These are phyloP conservation scores for Platerodrilus igneus DNA, from an alignment of 2,888 invertebrate species.

Conservation along the genomic window DNA sequence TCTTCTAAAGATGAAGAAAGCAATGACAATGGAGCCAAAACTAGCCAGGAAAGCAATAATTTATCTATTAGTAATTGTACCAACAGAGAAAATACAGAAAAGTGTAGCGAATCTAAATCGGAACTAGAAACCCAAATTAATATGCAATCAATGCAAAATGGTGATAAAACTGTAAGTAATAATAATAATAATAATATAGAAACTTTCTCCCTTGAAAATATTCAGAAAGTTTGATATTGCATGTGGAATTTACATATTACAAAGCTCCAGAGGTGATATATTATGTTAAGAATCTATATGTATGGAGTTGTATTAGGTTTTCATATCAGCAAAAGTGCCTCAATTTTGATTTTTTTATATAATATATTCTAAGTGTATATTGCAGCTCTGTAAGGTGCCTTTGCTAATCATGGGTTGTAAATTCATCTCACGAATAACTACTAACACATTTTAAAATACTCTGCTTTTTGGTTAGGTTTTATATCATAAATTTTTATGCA, in stretches of 20 bases:
- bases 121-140: conserved; percentile 11
- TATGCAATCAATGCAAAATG: conserved; percentile 7
- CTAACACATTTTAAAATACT: too few species aligned
- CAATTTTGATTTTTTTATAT: conserved; percentile 19
- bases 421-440: too few species aligned
- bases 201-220: too few species aligned
- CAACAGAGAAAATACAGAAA: neutral
- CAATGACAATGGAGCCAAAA: conserved; percentile 4
- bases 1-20: neutral
- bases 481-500: too few species aligned
- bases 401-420: conserved; percentile 25
- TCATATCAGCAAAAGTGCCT: conserved; percentile 27
- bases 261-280: too few species aligned
- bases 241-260: too few species aligned
- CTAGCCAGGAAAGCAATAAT: too few species aligned
- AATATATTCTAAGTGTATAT: conserved; percentile 17
- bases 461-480: too few species aligned
- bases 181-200: conserved; percentile 25
- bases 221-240: too few species aligned
- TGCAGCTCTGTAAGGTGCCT: conserved; percentile 31
- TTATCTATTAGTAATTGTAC: conserved; percentile 5
- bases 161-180: conserved; percentile 20
- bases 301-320: conserved; percentile 18
- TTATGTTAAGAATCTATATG: conserved; percentile 16
- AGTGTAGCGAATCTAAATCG: conserved; percentile 10